phyloP scores from a whole-genome alignment of 2,797 vertebrate species.

The Perodicticus potto region DNA sequence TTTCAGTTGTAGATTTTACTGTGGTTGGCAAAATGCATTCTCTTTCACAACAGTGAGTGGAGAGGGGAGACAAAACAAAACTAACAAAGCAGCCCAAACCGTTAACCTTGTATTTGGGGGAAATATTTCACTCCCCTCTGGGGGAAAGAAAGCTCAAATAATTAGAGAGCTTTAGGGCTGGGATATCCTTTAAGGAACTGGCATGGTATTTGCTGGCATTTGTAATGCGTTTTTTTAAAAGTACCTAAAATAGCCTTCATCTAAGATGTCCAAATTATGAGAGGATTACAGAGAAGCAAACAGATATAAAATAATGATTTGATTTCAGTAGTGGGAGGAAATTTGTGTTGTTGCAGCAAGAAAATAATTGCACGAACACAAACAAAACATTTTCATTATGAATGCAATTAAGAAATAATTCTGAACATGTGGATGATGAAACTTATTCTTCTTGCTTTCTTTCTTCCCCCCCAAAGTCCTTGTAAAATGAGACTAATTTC shows the following conservation, averaged over 20 bases:
- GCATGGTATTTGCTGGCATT: not conserved
- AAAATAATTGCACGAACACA: slow-evolving; percentile 30
- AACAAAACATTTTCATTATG: slow-evolving; percentile 55
- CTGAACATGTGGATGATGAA: not conserved
- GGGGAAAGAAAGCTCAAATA: slow-evolving; percentile 59
- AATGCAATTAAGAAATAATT: slow-evolving; percentile 44
- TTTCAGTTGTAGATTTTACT: slow-evolving; percentile 57
- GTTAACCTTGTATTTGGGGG: not conserved
- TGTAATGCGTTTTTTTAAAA: not conserved
- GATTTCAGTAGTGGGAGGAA: not conserved
- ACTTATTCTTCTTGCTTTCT: not conserved
- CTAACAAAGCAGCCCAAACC: not conserved
- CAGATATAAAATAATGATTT: slow-evolving; percentile 3
- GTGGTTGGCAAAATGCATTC: slow-evolving; percentile 30
- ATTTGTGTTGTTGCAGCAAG: not conserved
- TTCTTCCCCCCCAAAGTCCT: not conserved
- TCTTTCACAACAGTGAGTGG: not conserved
- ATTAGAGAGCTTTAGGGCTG: not conserved
- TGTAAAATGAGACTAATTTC: not conserved
- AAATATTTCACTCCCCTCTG: slow-evolving; percentile 63
- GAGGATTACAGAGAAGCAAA: slow-evolving; percentile 30
- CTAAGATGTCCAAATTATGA: slow-evolving; percentile 25
- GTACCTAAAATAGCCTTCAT: slow-evolving; percentile 31
- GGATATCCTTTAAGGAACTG: not conserved
- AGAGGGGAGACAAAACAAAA: not conserved